Conservation (phyloP, 37 sponge, comb jelly and placozoan genomes). For the Crambe crambe region DNA sequence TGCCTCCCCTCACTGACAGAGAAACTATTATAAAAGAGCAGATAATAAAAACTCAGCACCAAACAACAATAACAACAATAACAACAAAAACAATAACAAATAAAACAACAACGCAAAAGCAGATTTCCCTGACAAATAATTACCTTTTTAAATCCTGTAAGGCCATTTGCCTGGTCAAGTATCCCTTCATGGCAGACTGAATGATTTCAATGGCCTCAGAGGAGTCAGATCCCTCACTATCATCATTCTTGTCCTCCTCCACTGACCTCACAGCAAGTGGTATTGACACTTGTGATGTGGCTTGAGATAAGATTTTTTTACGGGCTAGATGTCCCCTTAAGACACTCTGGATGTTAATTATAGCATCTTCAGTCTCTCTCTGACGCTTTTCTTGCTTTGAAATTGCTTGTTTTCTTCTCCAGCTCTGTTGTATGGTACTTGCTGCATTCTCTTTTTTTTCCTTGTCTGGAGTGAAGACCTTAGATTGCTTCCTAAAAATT, state of each 20-base stretch:
- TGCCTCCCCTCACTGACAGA: no score
- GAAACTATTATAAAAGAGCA: no score
- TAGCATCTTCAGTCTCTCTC: slow-evolving; percentile 10
- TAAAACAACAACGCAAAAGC: no score
- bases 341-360: slow-evolving; percentile 32
- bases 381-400: slow-evolving; percentile 22
- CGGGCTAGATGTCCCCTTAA: slow-evolving; percentile 42
- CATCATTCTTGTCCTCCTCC: background rate
- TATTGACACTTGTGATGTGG: background rate
- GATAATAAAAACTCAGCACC: no score
- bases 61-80: no score
- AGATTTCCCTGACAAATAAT: no score
- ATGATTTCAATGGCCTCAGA: slow-evolving; percentile 14
- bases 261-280: background rate
- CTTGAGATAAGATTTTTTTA: background rate
- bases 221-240: background rate
- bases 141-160: slow-evolving; percentile 16
- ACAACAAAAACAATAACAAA: no score
- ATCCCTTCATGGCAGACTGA: slow-evolving; percentile 30
- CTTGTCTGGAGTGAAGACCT: background rate
- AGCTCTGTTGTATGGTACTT: slow-evolving; percentile 23
- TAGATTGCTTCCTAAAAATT: slow-evolving; percentile 6
- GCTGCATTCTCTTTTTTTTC: slow-evolving; percentile 32
- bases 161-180: slow-evolving; percentile 14
- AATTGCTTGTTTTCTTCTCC: slow-evolving; percentile 33